Percentiles rank a stretch among this genome's conserved stretches.
These are phyloP conservation scores for Spisula subtruncata DNA, from an alignment of 2,888 invertebrate species.

Conservation along the genomic window DNA sequence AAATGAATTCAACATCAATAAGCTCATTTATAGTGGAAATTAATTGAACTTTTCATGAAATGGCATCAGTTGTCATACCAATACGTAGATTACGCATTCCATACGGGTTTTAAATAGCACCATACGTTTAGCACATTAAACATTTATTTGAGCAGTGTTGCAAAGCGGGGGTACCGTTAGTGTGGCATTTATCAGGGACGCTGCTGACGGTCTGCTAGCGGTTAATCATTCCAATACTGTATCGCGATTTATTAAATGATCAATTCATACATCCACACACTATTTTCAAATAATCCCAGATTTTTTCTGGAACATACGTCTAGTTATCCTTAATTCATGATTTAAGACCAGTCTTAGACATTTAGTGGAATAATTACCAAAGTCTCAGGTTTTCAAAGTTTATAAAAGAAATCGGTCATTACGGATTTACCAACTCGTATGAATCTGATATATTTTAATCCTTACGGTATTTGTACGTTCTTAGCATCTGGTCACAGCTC, in stretches of 20 bases:
- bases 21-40: background rate
- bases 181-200: background rate
- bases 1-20: background rate
- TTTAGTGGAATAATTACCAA: too few species aligned
- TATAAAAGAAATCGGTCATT: too few species aligned
- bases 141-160: conserved; percentile 25
- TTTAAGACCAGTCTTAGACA: too few species aligned
- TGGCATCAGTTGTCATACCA: background rate
- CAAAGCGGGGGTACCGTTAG: conserved; percentile 15
- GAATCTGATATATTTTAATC: too few species aligned
- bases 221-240: conserved; percentile 37
- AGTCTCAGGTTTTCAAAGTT: too few species aligned
- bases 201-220: conserved; percentile 32
- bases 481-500: too few species aligned
- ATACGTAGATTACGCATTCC: background rate
- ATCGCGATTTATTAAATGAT: background rate
- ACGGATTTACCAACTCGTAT: too few species aligned
- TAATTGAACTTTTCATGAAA: conserved; percentile 4
- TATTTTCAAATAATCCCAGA: too few species aligned
- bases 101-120: conserved; percentile 6
- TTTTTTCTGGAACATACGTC: too few species aligned
- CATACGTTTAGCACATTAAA: background rate
- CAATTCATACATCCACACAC: too few species aligned
- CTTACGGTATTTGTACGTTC: too few species aligned
- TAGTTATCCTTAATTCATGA: too few species aligned